Percentiles rank a stretch among this genome's conserved stretches.
phyloP scores from a whole-genome alignment of 2,113 vertebrate species.

The Prinia subflava region DNA sequence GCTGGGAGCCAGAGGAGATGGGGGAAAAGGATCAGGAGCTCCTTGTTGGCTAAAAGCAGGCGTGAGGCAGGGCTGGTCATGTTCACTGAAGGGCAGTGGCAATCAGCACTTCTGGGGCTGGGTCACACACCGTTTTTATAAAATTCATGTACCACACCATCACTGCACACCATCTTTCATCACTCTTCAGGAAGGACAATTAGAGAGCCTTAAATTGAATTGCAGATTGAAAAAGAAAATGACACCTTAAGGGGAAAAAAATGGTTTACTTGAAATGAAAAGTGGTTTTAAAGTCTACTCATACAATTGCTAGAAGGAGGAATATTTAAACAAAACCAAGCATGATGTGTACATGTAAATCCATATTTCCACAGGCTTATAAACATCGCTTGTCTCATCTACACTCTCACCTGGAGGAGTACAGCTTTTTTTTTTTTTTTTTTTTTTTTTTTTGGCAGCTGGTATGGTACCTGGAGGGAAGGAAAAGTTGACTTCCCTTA shows the following conservation, averaged over 20 bases:
- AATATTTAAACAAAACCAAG: not conserved
- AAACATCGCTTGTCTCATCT: not conserved
- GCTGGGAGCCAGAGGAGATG: not conserved
- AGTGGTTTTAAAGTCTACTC: not conserved
- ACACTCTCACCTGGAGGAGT: not conserved
- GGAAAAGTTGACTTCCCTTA: not conserved
- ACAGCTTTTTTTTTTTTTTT: not conserved
- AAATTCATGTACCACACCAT: fast-evolving
- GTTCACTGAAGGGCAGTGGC: fast-evolving
- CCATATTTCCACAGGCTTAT: not conserved
- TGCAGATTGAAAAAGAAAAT: not conserved
- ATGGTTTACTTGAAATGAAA: not conserved
- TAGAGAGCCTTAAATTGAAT: not conserved
- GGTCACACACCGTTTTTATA: not conserved
- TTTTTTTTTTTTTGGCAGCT: not conserved
- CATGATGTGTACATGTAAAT: not conserved
- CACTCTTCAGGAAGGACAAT: fast-evolving
- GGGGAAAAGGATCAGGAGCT: not conserved
- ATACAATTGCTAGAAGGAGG: not conserved
- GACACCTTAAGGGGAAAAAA: not conserved
- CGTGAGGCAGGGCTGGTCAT: not conserved
- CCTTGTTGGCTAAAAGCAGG: not conserved
- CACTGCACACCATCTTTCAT: not conserved
- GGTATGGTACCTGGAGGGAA: not conserved
- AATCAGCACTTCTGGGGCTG: not conserved